Conservation (phyloP, 2,888 invertebrate genomes). For the Drosophila hamatofila region DNA sequence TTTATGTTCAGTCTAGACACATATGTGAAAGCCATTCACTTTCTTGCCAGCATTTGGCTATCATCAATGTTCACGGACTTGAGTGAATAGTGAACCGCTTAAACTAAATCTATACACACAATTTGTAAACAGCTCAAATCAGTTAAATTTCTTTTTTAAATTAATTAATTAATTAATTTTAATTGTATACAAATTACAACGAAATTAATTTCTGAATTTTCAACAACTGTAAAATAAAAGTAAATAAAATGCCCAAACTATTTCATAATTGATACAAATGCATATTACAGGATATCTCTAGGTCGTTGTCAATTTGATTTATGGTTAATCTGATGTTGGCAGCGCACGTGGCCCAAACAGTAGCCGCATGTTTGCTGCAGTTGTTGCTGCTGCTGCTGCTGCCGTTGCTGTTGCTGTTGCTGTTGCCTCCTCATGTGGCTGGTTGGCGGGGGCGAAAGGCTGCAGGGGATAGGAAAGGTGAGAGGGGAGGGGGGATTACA, state of each 20-base stretch:
- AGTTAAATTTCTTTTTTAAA: too few species aligned
- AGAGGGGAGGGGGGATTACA: conserved; percentile 21
- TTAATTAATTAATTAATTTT: background rate
- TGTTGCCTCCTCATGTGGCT: conserved; percentile 19
- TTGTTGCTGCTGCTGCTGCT: conserved; percentile 40
- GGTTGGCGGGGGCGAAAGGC: conserved; percentile 39
- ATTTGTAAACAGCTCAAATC: background rate
- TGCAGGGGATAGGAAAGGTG: background rate
- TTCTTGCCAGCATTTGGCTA: background rate
- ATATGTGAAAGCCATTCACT: conserved; percentile 1
- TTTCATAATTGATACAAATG: background rate
- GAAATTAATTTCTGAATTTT: too few species aligned
- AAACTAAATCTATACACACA: background rate
- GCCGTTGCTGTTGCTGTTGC: too few species aligned
- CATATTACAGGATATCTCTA: conserved; percentile 28
- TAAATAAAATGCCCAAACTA: background rate
- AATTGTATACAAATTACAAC: background rate
- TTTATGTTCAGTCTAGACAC: background rate
- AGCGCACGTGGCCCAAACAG: conserved; percentile 67
- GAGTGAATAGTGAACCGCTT: too few species aligned
- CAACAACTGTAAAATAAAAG: background rate
- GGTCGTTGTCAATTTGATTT: conserved; percentile 8
- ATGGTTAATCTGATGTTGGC: conserved; percentile 35
- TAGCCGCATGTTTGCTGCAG: conserved; percentile 53
- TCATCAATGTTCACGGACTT: too few species aligned